Evolutionary conservation across 2,888 invertebrate species (phyloP), one percentile per base, ranked within the genome.

Genomic region (Chouioia cunea): DNA sequence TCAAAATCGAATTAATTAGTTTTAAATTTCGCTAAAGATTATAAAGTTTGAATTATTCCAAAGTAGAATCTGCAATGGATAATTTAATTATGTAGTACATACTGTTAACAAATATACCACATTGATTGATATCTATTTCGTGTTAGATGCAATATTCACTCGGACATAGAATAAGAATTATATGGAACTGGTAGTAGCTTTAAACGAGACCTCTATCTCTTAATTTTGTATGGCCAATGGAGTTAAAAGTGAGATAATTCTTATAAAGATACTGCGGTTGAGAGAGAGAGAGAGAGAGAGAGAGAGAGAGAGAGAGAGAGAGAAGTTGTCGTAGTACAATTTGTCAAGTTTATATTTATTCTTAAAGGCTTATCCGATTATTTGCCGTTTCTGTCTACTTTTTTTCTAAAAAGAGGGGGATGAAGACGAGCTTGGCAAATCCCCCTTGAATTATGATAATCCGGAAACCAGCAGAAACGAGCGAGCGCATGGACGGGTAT

Each of bases 361-460:
- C 65, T 65, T 66, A 36, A 54, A 22, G n/a, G 67, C 57, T 70
- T 70, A 73, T 64, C 59, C 66, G 73, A 66, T 73, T 70, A 70
- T 73, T 67, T 67, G 54, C 46, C 43, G 54, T 23, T 69, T 56
- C 23, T 60, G 57, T 53, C 59, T 72, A 57, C 62, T 60, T 52
- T 27, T 65, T 22, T 50, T 27, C 46, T 36, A 47, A n/a, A 22
- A 6, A 43, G 16, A 16, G 43, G 20, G n/a, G 23, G 23, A 57
- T 27, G 18, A 57, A 63, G 63, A 59, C 53, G 63, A 48, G 16
- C 53, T 48, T 58, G 44, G 73, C 53, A 73, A 71, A 73, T 71
- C 68, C 68, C 60, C 71, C 68, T 71, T 73, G 70, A 71, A 73
- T 73, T 73, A 73, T 73, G 70, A 73, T 73, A 73, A 73, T 73